Evolutionary conservation across 2,113 vertebrate species (phyloP).

Genomic region (Gymnarchus niloticus): DNA sequence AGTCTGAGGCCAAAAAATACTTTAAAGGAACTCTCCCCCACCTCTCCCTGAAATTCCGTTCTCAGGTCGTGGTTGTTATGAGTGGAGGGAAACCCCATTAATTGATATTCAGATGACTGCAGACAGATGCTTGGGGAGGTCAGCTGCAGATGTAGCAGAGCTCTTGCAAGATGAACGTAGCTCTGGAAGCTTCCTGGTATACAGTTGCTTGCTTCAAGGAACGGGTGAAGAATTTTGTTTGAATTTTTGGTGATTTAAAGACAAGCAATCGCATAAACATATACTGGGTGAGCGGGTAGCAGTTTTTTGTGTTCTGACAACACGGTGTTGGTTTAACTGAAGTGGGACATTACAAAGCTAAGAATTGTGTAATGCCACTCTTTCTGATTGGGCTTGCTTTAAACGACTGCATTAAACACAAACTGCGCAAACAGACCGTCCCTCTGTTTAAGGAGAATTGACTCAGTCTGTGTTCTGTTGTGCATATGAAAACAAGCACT

Average conservation of each 20-base stretch:
- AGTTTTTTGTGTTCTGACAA: background rate
- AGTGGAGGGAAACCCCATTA: background rate
- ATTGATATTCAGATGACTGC: conserved; percentile 4
- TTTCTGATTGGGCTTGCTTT: background rate
- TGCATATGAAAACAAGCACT: too few relatives aligned
- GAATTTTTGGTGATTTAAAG: background rate
- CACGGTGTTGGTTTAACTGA: background rate
- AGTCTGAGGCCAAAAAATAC: conserved; percentile 12
- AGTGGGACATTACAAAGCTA: background rate
- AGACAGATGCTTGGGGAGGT: background rate
- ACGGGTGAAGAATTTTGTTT: background rate
- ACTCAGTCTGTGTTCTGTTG: background rate
- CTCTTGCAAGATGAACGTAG: background rate
- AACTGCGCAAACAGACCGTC: background rate
- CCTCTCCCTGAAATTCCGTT: background rate
- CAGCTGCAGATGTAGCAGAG: background rate
- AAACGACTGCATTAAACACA: background rate
- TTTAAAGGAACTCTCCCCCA: background rate
- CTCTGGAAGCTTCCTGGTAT: background rate
- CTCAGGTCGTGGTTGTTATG: background rate
- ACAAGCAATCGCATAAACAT: background rate
- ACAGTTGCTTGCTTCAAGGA: background rate
- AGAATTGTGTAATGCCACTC: background rate
- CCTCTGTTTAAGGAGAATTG: background rate
- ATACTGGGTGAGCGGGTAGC: background rate